Percentiles rank a stretch among this genome's conserved stretches.
These are phyloP conservation scores for Drosophila biarmipes DNA, from an alignment of 1,140 invertebrate genomes.

Conservation along the genomic window DNA sequence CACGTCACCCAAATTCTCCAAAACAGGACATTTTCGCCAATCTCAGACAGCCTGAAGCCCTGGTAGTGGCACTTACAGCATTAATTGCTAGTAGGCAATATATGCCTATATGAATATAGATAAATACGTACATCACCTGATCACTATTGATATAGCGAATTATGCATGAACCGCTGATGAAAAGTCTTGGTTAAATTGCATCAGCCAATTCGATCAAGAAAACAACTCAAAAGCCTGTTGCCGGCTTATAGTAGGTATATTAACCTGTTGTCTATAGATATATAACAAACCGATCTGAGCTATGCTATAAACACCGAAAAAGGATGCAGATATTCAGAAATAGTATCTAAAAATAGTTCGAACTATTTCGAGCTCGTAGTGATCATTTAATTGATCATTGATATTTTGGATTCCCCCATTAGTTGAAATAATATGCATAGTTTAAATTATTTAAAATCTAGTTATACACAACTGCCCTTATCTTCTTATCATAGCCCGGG, in stretches of 20 bases:
- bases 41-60: background rate
- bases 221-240: slow-evolving; percentile 61
- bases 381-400: no score
- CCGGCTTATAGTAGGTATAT: slow-evolving; percentile 40
- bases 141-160: slow-evolving; percentile 25
- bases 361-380: background rate
- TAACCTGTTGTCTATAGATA: slow-evolving; percentile 47
- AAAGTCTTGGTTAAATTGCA: slow-evolving; percentile 74
- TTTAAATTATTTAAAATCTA: slow-evolving; percentile 1
- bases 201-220: slow-evolving; percentile 72
- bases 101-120: slow-evolving; percentile 12
- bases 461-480: background rate
- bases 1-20: slow-evolving; percentile 21
- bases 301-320: slow-evolving; percentile 11
- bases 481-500: background rate
- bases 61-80: background rate
- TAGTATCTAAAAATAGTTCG: no score
- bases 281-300: slow-evolving; percentile 45
- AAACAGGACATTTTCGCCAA: slow-evolving; percentile 4
- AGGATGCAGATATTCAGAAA: background rate
- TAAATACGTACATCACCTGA: slow-evolving; percentile 45
- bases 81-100: background rate
- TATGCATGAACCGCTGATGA: slow-evolving; percentile 68
- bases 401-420: background rate
- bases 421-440: background rate